Evolutionary conservation across 2,888 invertebrate genomes (phyloP).

Genomic region (Xestia xanthographa): DNA sequence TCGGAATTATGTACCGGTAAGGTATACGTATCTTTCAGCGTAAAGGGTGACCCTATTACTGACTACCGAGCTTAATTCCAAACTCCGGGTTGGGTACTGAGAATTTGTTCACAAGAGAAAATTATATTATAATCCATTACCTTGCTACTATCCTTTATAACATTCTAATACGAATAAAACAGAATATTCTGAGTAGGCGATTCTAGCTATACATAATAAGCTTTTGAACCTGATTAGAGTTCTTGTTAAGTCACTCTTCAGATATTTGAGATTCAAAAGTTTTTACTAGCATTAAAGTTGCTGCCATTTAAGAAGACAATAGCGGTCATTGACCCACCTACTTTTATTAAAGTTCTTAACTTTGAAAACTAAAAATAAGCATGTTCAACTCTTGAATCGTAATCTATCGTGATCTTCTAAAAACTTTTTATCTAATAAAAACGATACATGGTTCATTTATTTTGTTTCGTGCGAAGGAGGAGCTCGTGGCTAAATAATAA

Average conservation of each 20-base stretch:
- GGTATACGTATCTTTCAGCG: background rate
- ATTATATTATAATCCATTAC: conserved; percentile 23
- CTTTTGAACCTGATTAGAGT: background rate
- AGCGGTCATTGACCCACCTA: too few species aligned
- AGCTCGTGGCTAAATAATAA: too few species aligned
- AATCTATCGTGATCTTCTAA: too few species aligned
- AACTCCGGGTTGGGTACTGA: conserved; percentile 4
- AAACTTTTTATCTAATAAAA: too few species aligned
- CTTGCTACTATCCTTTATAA: too few species aligned
- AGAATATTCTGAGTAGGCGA: background rate
- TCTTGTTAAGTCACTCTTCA: too few species aligned
- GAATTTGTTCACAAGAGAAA: conserved; percentile 18
- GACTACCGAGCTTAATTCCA: conserved; percentile 19
- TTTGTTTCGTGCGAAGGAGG: too few species aligned
- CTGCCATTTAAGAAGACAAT: too few species aligned
- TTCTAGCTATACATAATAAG: background rate
- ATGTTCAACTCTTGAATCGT: too few species aligned
- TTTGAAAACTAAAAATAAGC: too few species aligned
- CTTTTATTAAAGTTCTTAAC: too few species aligned
- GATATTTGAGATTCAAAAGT: background rate
- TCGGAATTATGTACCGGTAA: background rate
- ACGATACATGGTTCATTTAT: too few species aligned
- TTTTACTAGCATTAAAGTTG: background rate
- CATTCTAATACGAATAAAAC: background rate
- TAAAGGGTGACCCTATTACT: conserved; percentile 11